Conservation (phyloP, 1,140 invertebrate genomes). For the Colletes latitarsis region DNA sequence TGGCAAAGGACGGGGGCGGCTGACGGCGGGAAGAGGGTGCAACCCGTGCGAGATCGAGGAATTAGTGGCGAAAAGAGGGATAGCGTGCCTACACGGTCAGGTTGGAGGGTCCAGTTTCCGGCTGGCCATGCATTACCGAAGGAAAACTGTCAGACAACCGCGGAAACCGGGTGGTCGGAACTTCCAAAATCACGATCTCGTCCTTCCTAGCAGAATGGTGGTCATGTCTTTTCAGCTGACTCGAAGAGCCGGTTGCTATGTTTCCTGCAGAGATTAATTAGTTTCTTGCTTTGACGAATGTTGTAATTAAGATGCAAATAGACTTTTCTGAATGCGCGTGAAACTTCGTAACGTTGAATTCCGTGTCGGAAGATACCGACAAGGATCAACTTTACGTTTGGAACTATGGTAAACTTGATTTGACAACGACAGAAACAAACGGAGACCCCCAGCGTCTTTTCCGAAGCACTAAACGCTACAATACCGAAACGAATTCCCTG, state of each 20-base stretch:
- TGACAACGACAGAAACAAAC: too few species aligned
- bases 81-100: too few species aligned
- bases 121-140: constrained; percentile 21
- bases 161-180: not conserved
- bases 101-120: constrained; percentile 10
- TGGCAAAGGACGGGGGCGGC: constrained; percentile 21
- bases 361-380: too few species aligned
- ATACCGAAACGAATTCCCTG: too few species aligned
- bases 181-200: not conserved
- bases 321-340: not conserved
- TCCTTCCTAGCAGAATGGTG: not conserved
- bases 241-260: not conserved
- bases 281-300: constrained; percentile 2
- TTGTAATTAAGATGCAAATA: not conserved
- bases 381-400: too few species aligned
- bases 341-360: too few species aligned
- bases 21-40: not conserved
- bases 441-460: not conserved
- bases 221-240: not conserved
- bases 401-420: too few species aligned
- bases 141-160: not conserved
- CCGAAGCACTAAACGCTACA: not conserved
- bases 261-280: constrained; percentile 1
- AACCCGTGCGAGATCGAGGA: constrained; percentile 25
- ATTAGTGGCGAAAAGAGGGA: constrained; percentile 29